Evolutionary conservation across 2,888 invertebrate species (phyloP), one percentile per base, ranked within the genome.

Genomic region (Dorcus hopei): DNA sequence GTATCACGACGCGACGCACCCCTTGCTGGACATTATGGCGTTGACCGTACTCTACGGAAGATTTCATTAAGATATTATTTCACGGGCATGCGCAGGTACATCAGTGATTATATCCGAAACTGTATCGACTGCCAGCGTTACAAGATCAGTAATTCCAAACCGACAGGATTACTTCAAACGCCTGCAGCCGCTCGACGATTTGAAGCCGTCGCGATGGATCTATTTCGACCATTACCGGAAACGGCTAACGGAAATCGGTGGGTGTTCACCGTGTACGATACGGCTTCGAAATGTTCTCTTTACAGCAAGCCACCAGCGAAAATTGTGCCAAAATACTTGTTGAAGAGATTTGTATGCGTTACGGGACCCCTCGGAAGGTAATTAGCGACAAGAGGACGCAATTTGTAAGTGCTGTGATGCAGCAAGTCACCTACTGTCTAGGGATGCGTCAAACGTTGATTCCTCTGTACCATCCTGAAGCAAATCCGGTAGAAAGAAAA

Each of bases 341-440:
- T 2, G 51, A 51, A 4, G 40, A 39, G 19, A 51, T 51, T 39
- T 16, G 26, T 5, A 26, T 26, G 26, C 26, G 49, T 50, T 75
- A 70, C 61, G 76, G 76, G 1, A 50, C 67, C 1, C 75, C 75
- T 0, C 33, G 74, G 2, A 50, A 69, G 49, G 49, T 78, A 1
- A 69, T 71, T 2, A 70, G 68, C 38, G 76, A 78, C 56, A 77
- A 77, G 56, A 77, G 71, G 6, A 26, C 66, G 41, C 74, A 70
- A 63, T 76, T 75, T 52, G 59, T 74, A 2, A 62, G 68, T 14
- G 65, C 51, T 2, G 59, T 71, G 0, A 74, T 74, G 73, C 75
- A 75, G 57, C 68, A 75, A 49, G 59, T 72, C 14, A 57, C 63
- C 2, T 67, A 64, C 38, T 68, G 67, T 43, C 49, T 76, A 2